These are phyloP conservation scores for Mallotus villosus DNA, from an alignment of 2,797 vertebrate species.

Conservation along the genomic window DNA sequence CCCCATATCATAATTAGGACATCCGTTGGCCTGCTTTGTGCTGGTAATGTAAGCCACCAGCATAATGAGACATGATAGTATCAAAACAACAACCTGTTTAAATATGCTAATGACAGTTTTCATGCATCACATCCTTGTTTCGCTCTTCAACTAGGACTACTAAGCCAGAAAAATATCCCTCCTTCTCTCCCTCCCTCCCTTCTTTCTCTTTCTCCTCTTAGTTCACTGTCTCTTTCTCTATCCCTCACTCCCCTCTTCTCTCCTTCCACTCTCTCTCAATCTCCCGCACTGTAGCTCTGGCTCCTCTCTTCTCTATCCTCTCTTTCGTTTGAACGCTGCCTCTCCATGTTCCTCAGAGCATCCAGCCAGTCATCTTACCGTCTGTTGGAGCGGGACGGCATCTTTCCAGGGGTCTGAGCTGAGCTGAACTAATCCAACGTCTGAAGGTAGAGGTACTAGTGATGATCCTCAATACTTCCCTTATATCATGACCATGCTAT, in stretches of 20 bases:
- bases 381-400: constrained; percentile 15
- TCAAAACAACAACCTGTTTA: constrained; percentile 61
- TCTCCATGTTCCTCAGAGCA: too few relatives aligned
- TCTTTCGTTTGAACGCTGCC: background rate
- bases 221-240: background rate
- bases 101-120: constrained; percentile 66
- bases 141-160: constrained; percentile 12
- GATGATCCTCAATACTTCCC: too few relatives aligned
- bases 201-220: background rate
- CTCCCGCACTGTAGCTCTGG: background rate
- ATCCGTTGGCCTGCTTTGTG: constrained; percentile 55
- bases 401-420: constrained; percentile 20
- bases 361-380: constrained; percentile 47
- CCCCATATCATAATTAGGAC: constrained; percentile 48
- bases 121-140: constrained; percentile 32
- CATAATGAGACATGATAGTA: constrained; percentile 60
- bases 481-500: too few relatives aligned
- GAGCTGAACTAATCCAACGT: constrained; percentile 20
- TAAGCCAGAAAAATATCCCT: constrained; percentile 9
- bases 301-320: too few relatives aligned
- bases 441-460: background rate
- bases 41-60: constrained; percentile 57
- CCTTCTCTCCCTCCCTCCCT: background rate
- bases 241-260: background rate
- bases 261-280: constrained; percentile 14